Evolutionary conservation across 1,140 invertebrate genomes (phyloP).

Genomic region (Meloidogyne hapla): DNA sequence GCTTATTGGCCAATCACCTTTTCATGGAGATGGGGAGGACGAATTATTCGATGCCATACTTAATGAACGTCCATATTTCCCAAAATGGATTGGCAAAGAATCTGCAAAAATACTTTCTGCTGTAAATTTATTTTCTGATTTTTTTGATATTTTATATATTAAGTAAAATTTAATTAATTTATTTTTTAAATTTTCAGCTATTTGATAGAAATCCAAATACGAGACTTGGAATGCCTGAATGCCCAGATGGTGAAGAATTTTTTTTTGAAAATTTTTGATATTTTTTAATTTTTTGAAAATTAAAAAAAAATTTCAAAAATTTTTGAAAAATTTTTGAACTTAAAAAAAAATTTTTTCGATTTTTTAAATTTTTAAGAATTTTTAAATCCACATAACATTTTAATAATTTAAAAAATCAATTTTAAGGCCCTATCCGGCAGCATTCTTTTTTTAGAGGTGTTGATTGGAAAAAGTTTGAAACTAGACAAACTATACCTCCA

Average conservation of each 20-base stretch:
- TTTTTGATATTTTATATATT: not conserved
- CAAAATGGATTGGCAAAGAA: constrained; percentile 92
- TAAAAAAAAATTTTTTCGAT: too few relatives aligned
- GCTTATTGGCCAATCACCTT: constrained; percentile 81
- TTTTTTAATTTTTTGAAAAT: constrained; percentile 46
- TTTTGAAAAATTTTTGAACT: too few relatives aligned
- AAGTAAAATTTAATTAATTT: constrained; percentile 20
- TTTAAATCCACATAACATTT: too few relatives aligned
- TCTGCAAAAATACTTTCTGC: constrained; percentile 94
- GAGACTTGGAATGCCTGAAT: constrained; percentile 81
- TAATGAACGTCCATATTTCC: constrained; percentile 95
- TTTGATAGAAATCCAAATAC: constrained; percentile 96
- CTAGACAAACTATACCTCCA: constrained; percentile 85
- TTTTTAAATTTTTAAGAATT: too few relatives aligned
- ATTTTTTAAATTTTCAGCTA: constrained; percentile 71
- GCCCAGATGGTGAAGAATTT: not conserved
- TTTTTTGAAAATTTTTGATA: not conserved
- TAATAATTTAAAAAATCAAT: too few relatives aligned
- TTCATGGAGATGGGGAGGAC: constrained; percentile 81
- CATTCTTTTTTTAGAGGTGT: constrained; percentile 95
- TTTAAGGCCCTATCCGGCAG: constrained; percentile 77
- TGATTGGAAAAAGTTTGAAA: constrained; percentile 90
- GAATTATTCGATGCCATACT: constrained; percentile 91
- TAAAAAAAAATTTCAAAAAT: too few relatives aligned
- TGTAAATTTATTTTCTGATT: constrained; percentile 63